These are phyloP conservation scores for Echiichthys vipera DNA, from an alignment of 2,797 vertebrate genomes.

Conservation along the genomic window DNA sequence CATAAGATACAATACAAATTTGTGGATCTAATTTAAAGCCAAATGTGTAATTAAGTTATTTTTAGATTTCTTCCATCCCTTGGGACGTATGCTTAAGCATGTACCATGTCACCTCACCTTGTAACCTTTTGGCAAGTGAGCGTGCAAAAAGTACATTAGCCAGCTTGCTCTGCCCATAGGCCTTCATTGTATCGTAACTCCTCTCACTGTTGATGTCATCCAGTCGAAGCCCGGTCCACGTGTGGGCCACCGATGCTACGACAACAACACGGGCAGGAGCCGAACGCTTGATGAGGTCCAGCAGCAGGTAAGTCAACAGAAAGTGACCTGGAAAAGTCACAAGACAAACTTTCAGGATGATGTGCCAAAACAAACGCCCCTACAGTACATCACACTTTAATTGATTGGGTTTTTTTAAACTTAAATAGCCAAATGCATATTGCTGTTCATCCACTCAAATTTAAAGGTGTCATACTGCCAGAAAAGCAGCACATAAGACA, in stretches of 20 bases:
- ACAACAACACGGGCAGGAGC: constrained; percentile 89
- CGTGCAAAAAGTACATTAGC: constrained; percentile 91
- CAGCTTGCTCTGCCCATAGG: constrained; percentile 95
- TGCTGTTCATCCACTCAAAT: neutral
- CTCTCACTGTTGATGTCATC: constrained; percentile 92
- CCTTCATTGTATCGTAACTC: constrained; percentile 86
- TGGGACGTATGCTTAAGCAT: neutral
- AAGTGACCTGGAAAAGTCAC: constrained; percentile 87
- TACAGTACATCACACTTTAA: neutral
- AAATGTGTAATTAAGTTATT: neutral
- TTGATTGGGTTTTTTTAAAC: neutral
- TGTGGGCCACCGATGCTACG: constrained; percentile 91
- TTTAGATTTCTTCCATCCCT: neutral
- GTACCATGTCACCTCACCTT: constrained; percentile 84
- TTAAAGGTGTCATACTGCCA: neutral
- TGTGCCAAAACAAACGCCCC: neutral
- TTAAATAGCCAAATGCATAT: neutral
- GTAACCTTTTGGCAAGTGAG: constrained; percentile 86
- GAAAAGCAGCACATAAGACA: neutral
- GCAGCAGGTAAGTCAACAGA: constrained; percentile 90
- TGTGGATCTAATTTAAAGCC: neutral
- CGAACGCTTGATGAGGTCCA: constrained; percentile 89
- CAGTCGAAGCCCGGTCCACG: constrained; percentile 86
- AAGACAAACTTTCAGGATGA: neutral
- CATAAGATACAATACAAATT: neutral